Evolutionary conservation across 2,888 invertebrate genomes (phyloP), one percentile per base, ranked within the genome.

Genomic region (Diabrotica balteata): DNA sequence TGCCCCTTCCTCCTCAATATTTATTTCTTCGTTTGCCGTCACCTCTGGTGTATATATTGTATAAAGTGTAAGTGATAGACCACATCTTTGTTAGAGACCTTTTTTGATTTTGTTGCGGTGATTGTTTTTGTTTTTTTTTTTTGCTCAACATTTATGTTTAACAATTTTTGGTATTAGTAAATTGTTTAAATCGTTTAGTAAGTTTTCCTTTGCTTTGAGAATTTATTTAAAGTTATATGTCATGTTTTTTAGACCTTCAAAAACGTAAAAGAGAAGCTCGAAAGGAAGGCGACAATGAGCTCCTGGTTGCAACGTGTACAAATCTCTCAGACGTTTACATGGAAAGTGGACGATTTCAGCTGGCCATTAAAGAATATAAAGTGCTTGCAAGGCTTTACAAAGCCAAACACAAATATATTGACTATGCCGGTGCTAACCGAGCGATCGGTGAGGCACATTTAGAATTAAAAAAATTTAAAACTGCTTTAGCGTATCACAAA

Each of bases 361-460:
- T 91, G 77, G 95, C 96, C 2, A 86, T 95, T 17, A 85, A 87
- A n/a, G 93, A 95, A 80, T 96, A 94, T 78, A 87, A 87, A 77
- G 88, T 89, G 72, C 92, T 93, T 78, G 88, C 92, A 32, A 80
- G 86, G 42, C 86, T 91, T 47, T 91, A 91, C 77, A 88, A 90
- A 72, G 87, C 87, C n/a, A 82, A 92, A 70, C 87, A 88, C 0
- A 91, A 93, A 72, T 86, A 86, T 44, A 85, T 96, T 76, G 92
- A 93, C 75, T 90, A 89, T 85, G 95, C 92, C 0, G 88, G 91
- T 73, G 91, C 93, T 1, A 91, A 94, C 80, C 86, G 96, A 72
- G 94, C 1, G 17, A 17, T 17, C 17, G 17, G 17, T 17, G 17
- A 17, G 17, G 17, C 17, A 17, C 2, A 17, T 78, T 90, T 91